phyloP scores from a whole-genome alignment of 1,140 invertebrate species.

The Leptopilina clavipes region DNA sequence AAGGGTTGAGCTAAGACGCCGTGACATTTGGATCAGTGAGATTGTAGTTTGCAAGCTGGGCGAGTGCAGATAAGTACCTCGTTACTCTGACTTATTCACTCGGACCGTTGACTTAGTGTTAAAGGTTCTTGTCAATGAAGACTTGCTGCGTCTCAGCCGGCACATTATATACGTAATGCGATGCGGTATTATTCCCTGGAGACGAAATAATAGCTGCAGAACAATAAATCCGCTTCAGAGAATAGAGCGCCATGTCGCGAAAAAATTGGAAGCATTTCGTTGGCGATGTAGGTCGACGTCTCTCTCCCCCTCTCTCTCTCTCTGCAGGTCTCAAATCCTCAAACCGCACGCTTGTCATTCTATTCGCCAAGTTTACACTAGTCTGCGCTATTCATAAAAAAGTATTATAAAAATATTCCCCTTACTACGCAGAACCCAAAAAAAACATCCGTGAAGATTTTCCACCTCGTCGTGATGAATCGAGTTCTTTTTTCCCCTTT shows the following conservation, averaged over 20 bases:
- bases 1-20: not conserved
- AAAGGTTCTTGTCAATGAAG: constrained; percentile 14
- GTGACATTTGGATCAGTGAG: not conserved
- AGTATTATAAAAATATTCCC: not conserved
- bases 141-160: not conserved
- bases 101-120: constrained; percentile 11
- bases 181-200: not conserved
- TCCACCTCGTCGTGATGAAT: not conserved
- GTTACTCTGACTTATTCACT: constrained; percentile 6
- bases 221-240: constrained; percentile 7
- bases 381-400: not conserved
- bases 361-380: constrained; percentile 15
- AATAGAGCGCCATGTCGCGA: not conserved
- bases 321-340: not conserved
- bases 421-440: not conserved
- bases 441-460: not conserved
- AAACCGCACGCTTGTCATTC: not conserved
- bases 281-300: not conserved
- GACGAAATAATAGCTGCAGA: constrained; percentile 9
- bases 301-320: not conserved
- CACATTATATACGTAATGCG: constrained; percentile 7
- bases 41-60: not conserved
- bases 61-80: constrained; percentile 5
- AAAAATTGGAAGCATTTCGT: constrained; percentile 21
- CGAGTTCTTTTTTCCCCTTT: too few species aligned